These are phyloP conservation scores for Alfaro cultratus DNA, from an alignment of 2,797 vertebrate genomes.

Conservation along the genomic window DNA sequence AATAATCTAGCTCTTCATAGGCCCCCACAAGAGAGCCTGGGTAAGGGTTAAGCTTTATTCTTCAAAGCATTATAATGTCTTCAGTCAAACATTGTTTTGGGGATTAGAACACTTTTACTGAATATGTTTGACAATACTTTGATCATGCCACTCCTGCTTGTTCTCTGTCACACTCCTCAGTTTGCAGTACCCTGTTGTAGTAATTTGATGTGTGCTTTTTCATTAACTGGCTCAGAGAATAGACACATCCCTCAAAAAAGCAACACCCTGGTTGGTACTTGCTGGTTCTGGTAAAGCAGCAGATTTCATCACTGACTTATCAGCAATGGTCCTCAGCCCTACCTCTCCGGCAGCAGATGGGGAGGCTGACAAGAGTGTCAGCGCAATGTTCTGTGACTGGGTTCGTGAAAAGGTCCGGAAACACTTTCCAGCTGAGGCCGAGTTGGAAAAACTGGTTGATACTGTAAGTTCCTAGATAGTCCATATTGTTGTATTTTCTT, in stretches of 20 bases:
- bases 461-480: slow-evolving; percentile 62
- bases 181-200: not conserved
- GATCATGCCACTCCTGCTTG: not conserved
- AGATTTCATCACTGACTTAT: slow-evolving; percentile 81
- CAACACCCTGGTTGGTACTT: slow-evolving; percentile 86
- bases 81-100: not conserved
- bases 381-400: slow-evolving; percentile 50
- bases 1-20: not conserved
- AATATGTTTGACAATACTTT: not conserved
- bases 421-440: slow-evolving; percentile 65
- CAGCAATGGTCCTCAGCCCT: slow-evolving; percentile 32
- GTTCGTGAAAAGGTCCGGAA: slow-evolving; percentile 68
- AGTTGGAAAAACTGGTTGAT: slow-evolving; percentile 75
- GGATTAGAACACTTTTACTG: not conserved
- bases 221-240: slow-evolving; percentile 72
- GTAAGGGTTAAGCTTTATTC: not conserved
- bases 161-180: not conserved
- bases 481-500: not conserved
- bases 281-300: slow-evolving; percentile 85
- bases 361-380: slow-evolving; percentile 37
- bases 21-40: not conserved
- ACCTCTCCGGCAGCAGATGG: slow-evolving; percentile 27
- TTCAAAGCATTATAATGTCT: not conserved
- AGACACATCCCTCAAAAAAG: slow-evolving; percentile 79
- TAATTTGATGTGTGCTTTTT: not conserved